Percentiles rank a stretch among this genome's conserved stretches.
Conservation (phyloP, 2,888 invertebrate species). For the Pollenia griseotomentosa region DNA sequence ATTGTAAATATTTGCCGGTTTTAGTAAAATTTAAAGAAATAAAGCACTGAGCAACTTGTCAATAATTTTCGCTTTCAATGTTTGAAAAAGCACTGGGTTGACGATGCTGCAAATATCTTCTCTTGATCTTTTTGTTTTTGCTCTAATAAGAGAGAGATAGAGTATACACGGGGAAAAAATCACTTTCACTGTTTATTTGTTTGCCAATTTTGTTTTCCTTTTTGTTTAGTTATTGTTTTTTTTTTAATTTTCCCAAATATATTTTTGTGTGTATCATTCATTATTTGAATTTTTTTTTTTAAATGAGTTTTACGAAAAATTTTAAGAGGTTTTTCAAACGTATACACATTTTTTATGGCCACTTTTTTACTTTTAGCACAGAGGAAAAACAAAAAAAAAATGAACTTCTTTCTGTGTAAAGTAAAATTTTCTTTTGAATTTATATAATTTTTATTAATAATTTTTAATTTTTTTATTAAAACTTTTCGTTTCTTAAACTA, state of each 20-base stretch:
- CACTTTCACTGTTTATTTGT: conserved; percentile 70
- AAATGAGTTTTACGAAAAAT: conserved; percentile 61
- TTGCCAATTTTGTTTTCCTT: conserved; percentile 61
- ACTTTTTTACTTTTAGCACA: conserved; percentile 61
- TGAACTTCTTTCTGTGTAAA: conserved; percentile 50
- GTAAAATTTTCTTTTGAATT: conserved; percentile 45
- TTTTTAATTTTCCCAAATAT: conserved; percentile 39
- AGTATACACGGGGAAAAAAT: conserved; percentile 45
- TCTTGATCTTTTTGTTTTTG: conserved; percentile 1
- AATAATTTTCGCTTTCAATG: no score
- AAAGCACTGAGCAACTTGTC: no score
- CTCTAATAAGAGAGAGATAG: not conserved
- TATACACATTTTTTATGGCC: conserved; percentile 73
- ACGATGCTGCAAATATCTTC: not conserved
- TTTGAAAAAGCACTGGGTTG: no score
- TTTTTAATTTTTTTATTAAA: conserved; percentile 1
- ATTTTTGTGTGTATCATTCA: conserved; percentile 57
- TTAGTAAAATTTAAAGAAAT: no score
- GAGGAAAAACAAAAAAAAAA: conserved; percentile 39
- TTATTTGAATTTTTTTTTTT: conserved; percentile 41
- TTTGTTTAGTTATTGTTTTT: conserved; percentile 46
- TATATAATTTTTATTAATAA: conserved; percentile 42
- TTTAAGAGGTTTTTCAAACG: conserved; percentile 65
- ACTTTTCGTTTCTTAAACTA: not conserved
- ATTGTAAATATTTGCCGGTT: no score